Evolutionary conservation across 2,113 vertebrate genomes (phyloP).

Genomic region (Myiopsitta monachus): DNA sequence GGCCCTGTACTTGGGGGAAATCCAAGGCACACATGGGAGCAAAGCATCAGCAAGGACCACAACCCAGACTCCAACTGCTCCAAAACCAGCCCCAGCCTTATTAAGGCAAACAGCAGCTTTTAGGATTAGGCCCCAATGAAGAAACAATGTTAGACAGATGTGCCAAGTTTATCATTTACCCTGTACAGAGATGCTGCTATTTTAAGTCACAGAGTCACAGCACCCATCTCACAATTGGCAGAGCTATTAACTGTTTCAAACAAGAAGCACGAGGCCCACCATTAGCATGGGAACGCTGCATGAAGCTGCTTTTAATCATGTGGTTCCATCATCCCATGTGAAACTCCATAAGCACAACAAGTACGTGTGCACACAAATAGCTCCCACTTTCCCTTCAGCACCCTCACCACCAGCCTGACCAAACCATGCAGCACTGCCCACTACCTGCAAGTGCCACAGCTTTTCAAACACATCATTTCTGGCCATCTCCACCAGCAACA

Average conservation of each 20-base stretch:
- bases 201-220: conserved; percentile 51
- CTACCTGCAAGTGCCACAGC: neutral
- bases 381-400: neutral
- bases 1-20: neutral
- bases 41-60: neutral
- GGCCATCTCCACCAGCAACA: neutral
- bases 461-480: neutral
- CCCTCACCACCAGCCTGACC: neutral
- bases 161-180: conserved; percentile 55
- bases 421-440: rapidly evolving
- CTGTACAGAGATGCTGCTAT: conserved; percentile 48
- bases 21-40: neutral
- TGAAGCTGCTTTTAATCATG: neutral
- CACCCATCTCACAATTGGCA: neutral
- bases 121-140: neutral
- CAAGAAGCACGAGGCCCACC: neutral
- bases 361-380: neutral
- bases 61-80: neutral
- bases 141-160: conserved; percentile 40
- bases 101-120: conserved; percentile 56
- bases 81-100: conserved; percentile 24
- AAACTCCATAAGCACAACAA: neutral
- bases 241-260: neutral
- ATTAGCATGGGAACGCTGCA: neutral
- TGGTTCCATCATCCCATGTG: neutral